Evolutionary conservation across 1,140 invertebrate genomes (phyloP), one percentile per base, ranked within the genome.

Genomic region (Ips typographus): DNA sequence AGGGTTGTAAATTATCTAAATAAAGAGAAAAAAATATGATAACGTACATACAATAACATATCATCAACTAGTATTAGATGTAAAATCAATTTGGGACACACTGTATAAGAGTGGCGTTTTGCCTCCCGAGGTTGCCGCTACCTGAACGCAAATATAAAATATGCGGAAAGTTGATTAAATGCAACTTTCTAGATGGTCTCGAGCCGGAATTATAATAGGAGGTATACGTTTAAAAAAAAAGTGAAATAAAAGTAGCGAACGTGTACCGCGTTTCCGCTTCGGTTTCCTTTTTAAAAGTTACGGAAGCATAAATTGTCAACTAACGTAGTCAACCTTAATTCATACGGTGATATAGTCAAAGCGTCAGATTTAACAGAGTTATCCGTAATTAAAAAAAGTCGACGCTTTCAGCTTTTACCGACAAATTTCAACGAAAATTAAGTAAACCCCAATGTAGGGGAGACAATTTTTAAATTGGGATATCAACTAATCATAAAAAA

Each of bases 221-320:
- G 7, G 44, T 49, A 49, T 22, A 49, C 22, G 22, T 49, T 49
- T 49, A 49, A 49, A 49, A 49, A 49, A 22, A 8, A 49, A 2
- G 44, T 22, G 22, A 22, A 22, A 22, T 22, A 22, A 22, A 22
- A 22, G 22, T 22, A 22, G 44, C 44, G 44, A 49, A 49, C 44
- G 44, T 49, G 44, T 22, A 8, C 22, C 44, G 22, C 44, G 6
- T 6, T 22, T 49, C 44, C 6, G 44, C 22, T 49, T 49, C 22
- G 22, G 22, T 22, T 49, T 49, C 44, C 44, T 22, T 49, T 49
- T 49, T 49, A 8, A 49, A 49, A 49, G 44, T 49, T 49, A 49
- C 44, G 44, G 44, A 49, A 49, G 44, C 44, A 22, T 49, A 49
- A 49, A 49, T 49, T 49, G 44, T 49, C 44, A 49, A 49, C 44